Evolutionary conservation across 2,888 invertebrate species (phyloP).

Genomic region (Aplocera efformata): DNA sequence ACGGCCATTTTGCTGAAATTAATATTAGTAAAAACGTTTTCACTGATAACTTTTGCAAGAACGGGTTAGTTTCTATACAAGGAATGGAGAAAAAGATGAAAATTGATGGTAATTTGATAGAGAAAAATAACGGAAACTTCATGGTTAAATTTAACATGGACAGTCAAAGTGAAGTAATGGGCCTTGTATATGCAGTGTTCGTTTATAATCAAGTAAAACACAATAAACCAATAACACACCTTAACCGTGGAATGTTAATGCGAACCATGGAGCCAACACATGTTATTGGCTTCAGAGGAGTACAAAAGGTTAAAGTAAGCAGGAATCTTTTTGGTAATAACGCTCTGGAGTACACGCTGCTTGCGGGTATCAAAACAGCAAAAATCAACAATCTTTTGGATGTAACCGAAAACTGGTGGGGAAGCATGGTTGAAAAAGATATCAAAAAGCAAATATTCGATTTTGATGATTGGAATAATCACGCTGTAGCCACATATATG

Average conservation of each 20-base stretch:
- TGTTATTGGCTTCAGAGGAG: slow-evolving; percentile 94
- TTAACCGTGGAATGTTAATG: slow-evolving; percentile 55
- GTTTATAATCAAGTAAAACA: slow-evolving; percentile 87
- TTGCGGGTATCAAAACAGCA: slow-evolving; percentile 95
- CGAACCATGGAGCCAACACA: slow-evolving; percentile 84
- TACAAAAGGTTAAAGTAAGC: slow-evolving; percentile 95
- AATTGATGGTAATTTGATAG: slow-evolving; percentile 89
- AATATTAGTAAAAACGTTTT: slow-evolving; percentile 93
- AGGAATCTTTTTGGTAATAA: slow-evolving; percentile 94
- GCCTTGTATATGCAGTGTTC: slow-evolving; percentile 90
- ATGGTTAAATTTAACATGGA: slow-evolving; percentile 93
- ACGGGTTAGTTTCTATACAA: slow-evolving; percentile 87
- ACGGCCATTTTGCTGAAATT: slow-evolving; percentile 95
- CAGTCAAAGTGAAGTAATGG: slow-evolving; percentile 96
- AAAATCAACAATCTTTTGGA: slow-evolving; percentile 92
- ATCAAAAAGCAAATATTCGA: slow-evolving; percentile 95
- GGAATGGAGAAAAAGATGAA: slow-evolving; percentile 98
- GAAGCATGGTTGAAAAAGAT: slow-evolving; percentile 84
- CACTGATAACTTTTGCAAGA: slow-evolving; percentile 90
- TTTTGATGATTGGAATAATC: slow-evolving; percentile 99
- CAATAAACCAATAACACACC: slow-evolving; percentile 77
- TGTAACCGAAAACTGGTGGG: slow-evolving; percentile 98
- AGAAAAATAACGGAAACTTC: slow-evolving; percentile 88
- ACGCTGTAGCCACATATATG: slow-evolving; percentile 93
- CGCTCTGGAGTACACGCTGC: slow-evolving; percentile 90